Evolutionary conservation across 37 sponge, comb jelly and placozoan species (phyloP).

Genomic region (Lycopodina hypogea): DNA sequence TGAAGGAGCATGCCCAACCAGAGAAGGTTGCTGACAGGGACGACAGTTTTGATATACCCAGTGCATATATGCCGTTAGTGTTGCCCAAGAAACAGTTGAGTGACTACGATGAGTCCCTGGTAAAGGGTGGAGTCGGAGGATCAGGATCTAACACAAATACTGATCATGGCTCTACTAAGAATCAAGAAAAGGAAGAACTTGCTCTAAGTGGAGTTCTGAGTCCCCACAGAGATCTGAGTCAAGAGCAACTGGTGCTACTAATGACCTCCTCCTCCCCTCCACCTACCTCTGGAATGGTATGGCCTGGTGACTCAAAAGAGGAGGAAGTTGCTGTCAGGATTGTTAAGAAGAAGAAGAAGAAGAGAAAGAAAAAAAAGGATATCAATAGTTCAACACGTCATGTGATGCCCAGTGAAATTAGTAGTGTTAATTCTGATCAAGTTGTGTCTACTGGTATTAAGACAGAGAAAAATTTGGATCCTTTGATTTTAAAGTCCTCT

Average conservation of each 20-base stretch:
- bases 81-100: too few relatives aligned
- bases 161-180: background rate
- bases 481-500: too few relatives aligned
- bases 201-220: background rate
- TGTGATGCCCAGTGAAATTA: background rate
- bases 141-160: conserved; percentile 7
- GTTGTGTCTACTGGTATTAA: background rate
- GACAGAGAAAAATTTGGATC: too few relatives aligned
- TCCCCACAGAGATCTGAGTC: conserved; percentile 5
- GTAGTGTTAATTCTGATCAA: background rate
- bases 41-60: too few relatives aligned
- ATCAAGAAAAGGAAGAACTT: background rate
- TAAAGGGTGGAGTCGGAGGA: background rate
- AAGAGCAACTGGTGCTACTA: background rate
- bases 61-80: too few relatives aligned
- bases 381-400: background rate
- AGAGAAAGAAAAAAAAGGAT: conserved; percentile 17
- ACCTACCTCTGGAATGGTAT: background rate
- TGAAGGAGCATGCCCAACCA: background rate
- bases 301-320: background rate
- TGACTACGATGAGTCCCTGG: background rate
- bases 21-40: background rate
- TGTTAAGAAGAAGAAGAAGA: conserved; percentile 29
- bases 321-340: conserved; percentile 9
- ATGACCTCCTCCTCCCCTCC: background rate